Evolutionary conservation across 2,888 invertebrate genomes (phyloP), one percentile per base, ranked within the genome.

Genomic region (Drosophila peninsularis): DNA sequence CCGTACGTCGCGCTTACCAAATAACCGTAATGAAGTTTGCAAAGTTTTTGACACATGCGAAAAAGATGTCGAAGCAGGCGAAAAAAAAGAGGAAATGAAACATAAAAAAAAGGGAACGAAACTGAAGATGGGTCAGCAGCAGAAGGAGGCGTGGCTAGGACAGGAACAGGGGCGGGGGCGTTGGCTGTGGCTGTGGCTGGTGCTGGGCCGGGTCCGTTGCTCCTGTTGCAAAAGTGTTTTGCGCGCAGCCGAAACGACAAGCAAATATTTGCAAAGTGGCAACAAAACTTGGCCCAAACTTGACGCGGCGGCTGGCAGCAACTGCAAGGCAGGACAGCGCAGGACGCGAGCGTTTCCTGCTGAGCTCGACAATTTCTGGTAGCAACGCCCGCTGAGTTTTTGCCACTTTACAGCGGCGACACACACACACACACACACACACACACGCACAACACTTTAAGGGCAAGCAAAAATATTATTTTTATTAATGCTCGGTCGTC

Each of bases 201-300:
- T 2, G 24, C 24, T 24, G 24, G 24, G 24, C 3, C 24, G 2
- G 24, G 24, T 2, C 3, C 24, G 24, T 24, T 24, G 27, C 45
- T n/a, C 45, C 37, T 62, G 81, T 70, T 78, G 71, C 66, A 73
- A 80, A 87, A 82, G 84, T 87, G 84, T 87, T 87, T 87, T 84
- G 82, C 84, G 80, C 87, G 73, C 62, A 61, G 77, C 67, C 75
- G 49, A 77, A 77, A 71, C 72, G 88, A 75, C 82, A 82, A 76
- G 75, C 88, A 84, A 84, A 84, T 84, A 88, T 84, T 84, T 84
- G 78, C 88, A 82, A 85, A 88, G 88, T 88, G 82, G 79, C 83
- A 84, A 80, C 75, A 88, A 86, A 78, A 78, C 73, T 85, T 83
- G 73, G 68, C 69, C 66, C 71, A 55, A 67, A 62, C 65, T 72